phyloP scores from a whole-genome alignment of 2,797 vertebrate genomes.

The Centropyge bicolor region DNA sequence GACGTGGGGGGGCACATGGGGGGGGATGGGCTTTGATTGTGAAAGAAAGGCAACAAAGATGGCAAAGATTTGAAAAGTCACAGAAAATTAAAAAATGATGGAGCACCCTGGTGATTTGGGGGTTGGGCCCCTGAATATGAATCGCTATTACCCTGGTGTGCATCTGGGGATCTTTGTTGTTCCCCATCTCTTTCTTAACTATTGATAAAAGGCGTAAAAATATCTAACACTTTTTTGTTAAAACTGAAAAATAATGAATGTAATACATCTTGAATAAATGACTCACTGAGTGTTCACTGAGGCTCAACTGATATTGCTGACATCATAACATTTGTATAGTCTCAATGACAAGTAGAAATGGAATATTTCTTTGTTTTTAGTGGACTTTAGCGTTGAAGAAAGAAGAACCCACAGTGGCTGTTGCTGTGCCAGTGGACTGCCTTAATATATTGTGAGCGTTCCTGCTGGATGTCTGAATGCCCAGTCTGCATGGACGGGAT shows the following conservation, averaged over 20 bases:
- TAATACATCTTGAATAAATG: not conserved
- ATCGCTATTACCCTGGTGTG: not conserved
- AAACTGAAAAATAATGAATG: not conserved
- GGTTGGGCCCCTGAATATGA: not conserved
- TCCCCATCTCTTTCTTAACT: not conserved
- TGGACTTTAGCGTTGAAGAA: not conserved
- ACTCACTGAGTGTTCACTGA: too few species aligned
- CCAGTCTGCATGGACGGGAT: not conserved
- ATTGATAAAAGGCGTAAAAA: not conserved
- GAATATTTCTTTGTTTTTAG: not conserved
- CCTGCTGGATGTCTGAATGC: not conserved
- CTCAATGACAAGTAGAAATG: not conserved
- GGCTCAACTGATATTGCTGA: not conserved
- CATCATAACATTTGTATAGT: not conserved
- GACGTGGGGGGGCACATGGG: not conserved
- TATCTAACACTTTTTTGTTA: not conserved
- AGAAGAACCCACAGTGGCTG: not conserved
- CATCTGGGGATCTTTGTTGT: not conserved
- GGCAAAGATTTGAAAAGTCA: not conserved
- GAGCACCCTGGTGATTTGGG: not conserved
- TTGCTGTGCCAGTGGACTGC: not conserved
- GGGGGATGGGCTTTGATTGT: not conserved
- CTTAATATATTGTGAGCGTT: not conserved
- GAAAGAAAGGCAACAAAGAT: not conserved
- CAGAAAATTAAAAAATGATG: not conserved